Evolutionary conservation across 2,888 invertebrate genomes (phyloP), one percentile per base, ranked within the genome.

Genomic region (Pseudococcus longispinus): DNA sequence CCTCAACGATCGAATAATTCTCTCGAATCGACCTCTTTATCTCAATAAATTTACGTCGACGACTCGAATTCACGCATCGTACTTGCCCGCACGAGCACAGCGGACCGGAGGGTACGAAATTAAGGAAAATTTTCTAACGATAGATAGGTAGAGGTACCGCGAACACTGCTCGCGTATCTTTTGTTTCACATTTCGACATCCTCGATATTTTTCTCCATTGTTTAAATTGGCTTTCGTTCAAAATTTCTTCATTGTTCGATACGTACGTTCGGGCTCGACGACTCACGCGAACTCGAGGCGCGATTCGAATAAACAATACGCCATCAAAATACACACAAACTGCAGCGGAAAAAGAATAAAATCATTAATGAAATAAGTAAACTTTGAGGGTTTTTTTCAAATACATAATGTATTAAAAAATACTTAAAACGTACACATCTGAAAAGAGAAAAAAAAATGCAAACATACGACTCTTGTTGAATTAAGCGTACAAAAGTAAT

Each of bases 181-280:
- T 70, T 70, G 26, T 70, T 32, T 32, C 70, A 29, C 29, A 70
- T 70, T 70, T 32, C 70, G 70, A 70, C 70, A 70, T 70, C 6
- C 32, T 32, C 70, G 29, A 70, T 70, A 70, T 29, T 70, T 70
- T 32, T 70, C 70, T 32, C 70, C 29, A 70, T 70, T 70, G 70
- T 70, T 70, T 70, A 29, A 70, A 29, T 29, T 70, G 70, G 70
- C 70, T 32, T 15, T 29, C 70, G 29, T 70, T 70, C 70, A 70
- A 70, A 60, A 70, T 70, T 70, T 29, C 70, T 70, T 70, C 70
- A 70, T 70, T 70, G 70, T 70, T 70, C 70, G 60, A 60, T 60
- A 60, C 11, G 23, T 23, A 37, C 8, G 37, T 0, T 9, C 23
- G 23, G 20, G 37, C 4, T 9, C 23, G 23, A 60, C 70, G 29